Conservation (phyloP, 2,888 invertebrate genomes). For the Hetaerina titia region DNA sequence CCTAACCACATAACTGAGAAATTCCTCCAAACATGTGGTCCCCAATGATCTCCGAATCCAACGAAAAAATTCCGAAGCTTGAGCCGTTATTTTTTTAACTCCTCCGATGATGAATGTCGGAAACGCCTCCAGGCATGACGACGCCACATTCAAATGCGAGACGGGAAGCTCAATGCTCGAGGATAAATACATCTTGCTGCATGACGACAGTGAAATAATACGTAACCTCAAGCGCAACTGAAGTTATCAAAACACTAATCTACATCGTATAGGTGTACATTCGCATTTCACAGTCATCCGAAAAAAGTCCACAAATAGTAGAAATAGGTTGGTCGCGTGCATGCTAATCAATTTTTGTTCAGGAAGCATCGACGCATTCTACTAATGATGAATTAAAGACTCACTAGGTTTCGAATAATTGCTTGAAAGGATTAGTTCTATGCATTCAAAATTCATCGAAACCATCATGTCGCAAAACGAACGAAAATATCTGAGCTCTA, state of each 20-base stretch:
- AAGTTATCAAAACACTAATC: not conserved
- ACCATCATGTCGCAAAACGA: no score
- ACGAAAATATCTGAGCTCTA: no score
- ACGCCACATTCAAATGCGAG: not conserved
- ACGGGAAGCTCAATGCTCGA: not conserved
- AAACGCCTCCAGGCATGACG: not conserved
- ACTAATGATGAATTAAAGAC: no score
- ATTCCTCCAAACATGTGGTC: not conserved
- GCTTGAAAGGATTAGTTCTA: no score
- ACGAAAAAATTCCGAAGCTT: not conserved
- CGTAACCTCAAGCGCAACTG: not conserved
- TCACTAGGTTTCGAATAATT: no score
- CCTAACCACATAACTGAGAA: not conserved
- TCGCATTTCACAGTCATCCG: not conserved
- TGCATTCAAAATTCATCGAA: no score
- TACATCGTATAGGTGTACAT: not conserved
- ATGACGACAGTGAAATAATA: not conserved
- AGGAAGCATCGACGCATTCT: no score
- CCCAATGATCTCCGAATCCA: not conserved
- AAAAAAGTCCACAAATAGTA: not conserved
- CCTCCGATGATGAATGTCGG: not conserved
- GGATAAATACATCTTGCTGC: not conserved
- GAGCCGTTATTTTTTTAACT: not conserved
- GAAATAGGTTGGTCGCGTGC: not conserved
- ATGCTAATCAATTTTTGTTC: not conserved